Conservation (phyloP, 1,140 invertebrate genomes). For the Magallana ariakensis region DNA sequence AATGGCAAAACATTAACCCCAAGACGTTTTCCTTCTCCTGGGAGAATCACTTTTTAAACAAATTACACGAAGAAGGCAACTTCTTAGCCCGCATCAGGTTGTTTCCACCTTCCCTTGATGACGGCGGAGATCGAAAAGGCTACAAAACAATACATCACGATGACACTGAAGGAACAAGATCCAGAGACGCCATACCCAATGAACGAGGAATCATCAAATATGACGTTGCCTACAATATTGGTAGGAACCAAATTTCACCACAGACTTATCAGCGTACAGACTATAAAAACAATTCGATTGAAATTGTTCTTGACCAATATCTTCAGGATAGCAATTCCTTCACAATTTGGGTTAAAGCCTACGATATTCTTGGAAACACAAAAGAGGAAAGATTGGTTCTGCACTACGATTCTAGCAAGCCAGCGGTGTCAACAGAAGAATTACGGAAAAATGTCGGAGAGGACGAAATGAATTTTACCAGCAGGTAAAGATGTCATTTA, state of each 20-base stretch:
- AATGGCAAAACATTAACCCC: background rate
- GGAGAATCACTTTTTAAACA: constrained; percentile 47
- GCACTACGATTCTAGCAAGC: constrained; percentile 28
- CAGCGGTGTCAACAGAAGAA: background rate
- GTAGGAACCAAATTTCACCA: background rate
- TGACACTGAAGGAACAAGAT: constrained; percentile 54
- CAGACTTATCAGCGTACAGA: background rate
- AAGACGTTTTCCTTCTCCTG: background rate
- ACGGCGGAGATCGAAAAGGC: constrained; percentile 8
- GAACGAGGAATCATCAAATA: constrained; percentile 54
- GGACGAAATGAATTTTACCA: constrained; percentile 1
- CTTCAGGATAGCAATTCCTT: constrained; percentile 26
- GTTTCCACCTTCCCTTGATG: constrained; percentile 49
- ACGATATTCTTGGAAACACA: constrained; percentile 46
- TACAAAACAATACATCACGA: constrained; percentile 50
- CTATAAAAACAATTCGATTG: background rate
- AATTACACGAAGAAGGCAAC: constrained; percentile 47
- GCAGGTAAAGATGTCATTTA: background rate
- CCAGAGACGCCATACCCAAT: constrained; percentile 48
- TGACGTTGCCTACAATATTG: constrained; percentile 1
- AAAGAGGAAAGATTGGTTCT: constrained; percentile 19
- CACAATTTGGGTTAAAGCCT: constrained; percentile 53
- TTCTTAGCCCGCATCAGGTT: constrained; percentile 47
- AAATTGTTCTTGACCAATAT: background rate
- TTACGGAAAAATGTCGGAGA: constrained; percentile 9